Conservation (phyloP, 2,113 vertebrate genomes). For the Dascyllus trimaculatus region DNA sequence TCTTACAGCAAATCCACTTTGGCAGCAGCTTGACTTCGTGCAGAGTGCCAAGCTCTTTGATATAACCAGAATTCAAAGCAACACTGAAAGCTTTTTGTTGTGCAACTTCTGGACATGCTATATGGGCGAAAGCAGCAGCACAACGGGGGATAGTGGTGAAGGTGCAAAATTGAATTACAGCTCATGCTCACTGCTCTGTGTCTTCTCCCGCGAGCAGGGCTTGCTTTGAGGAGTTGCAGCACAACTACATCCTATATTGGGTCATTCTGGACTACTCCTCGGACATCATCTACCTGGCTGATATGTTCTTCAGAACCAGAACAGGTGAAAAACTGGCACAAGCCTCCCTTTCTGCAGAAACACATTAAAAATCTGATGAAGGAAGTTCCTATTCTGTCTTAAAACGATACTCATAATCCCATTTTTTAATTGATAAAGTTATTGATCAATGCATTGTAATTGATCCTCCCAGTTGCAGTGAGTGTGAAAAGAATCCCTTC, state of each 20-base stretch:
- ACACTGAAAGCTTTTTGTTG: background rate
- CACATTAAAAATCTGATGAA: background rate
- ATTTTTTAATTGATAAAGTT: no score
- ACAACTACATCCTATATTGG: slow-evolving; percentile 89
- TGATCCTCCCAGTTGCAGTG: no score
- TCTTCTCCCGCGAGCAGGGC: slow-evolving; percentile 83
- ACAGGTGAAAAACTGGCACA: slow-evolving; percentile 87
- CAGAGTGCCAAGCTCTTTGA: background rate
- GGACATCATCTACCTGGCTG: slow-evolving; percentile 91
- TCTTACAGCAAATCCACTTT: background rate
- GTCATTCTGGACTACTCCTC: slow-evolving; percentile 91
- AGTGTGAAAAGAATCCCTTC: no score
- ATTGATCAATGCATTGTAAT: no score
- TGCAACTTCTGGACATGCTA: background rate
- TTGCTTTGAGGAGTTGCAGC: slow-evolving; percentile 96
- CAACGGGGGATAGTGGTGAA: background rate
- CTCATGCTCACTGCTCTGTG: background rate
- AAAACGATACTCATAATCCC: no score
- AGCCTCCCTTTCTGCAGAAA: background rate
- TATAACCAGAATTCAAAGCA: background rate
- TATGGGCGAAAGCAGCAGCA: background rate
- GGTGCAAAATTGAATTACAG: background rate
- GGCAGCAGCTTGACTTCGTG: background rate
- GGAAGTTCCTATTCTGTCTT: no score
- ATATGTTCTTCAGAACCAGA: slow-evolving; percentile 92